Base-by-base conservation (phyloP, 2,113 vertebrate species). In the Brachyhypopomus gauderio region DNA sequence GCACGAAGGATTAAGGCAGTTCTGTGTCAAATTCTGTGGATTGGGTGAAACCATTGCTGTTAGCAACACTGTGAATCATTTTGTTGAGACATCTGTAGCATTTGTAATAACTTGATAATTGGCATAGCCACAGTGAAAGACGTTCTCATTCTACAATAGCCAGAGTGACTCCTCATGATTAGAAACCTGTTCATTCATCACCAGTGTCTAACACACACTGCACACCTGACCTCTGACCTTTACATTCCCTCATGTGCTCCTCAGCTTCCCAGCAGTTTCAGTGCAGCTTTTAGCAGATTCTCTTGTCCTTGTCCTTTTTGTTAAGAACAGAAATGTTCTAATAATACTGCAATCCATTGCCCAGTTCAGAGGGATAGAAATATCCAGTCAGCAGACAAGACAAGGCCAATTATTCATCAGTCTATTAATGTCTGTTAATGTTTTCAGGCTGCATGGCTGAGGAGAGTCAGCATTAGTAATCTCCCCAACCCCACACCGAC, bases 171-270 rank as follows among this genome's bases (percentile, higher is more conserved):
- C 41, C 41, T 41, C 5, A 30, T 30, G 30, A 30, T 9, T 19
- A 2, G n/a, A 27, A 36, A 38, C 30, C 8, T 36, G 34, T 67
- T 25, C 67, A 80, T 56, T 58, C 19, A 2, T 71, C 66, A 62
- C 59, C 30, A 56, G 38, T 36, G 41, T 66, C 71, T 74, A n/a
- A 27, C 20, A 38, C 23, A 74, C n/a, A n/a, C n/a, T n/a, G 30
- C 30, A 30, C 30, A 74, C n/a, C 8, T 1, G n/a, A 63, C 62
- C 16, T 3, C 8, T 1, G n/a, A 63, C 62, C 16, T 3, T 20
- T 41, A 48, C 64, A 27, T 70, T 80, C 69, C 56, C 41, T 8
- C 22, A 63, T 5, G 38, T 80, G 73, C 78, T 59, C 22, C n/a
- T 3, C 8, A 23, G 4, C 8, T 23, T 22, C n/a, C 4, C 60